Conservation (phyloP, 2,797 vertebrate species). For the Mareca strepera region DNA sequence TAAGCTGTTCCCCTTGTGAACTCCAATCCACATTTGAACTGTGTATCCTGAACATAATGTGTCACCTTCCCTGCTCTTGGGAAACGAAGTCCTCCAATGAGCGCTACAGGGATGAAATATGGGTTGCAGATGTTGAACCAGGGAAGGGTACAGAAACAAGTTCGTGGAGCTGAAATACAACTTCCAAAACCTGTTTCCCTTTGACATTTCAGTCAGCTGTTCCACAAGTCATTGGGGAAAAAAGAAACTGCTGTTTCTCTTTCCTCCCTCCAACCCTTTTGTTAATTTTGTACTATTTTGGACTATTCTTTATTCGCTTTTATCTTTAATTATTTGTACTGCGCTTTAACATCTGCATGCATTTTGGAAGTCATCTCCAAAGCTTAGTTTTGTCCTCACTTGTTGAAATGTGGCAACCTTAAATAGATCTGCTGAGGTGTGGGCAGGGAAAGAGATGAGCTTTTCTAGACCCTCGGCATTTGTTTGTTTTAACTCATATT, state of each 20-base stretch:
- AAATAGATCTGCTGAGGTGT: not conserved
- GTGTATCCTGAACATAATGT: not conserved
- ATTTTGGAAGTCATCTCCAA: slow-evolving; percentile 44
- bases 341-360: slow-evolving; percentile 56
- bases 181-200: slow-evolving; percentile 59
- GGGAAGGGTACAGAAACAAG: slow-evolving; percentile 51
- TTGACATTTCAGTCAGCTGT: slow-evolving; percentile 71
- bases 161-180: slow-evolving; percentile 22
- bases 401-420: not conserved
- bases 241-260: not conserved
- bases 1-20: not conserved
- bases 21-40: slow-evolving; percentile 30
- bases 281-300: slow-evolving; percentile 47
- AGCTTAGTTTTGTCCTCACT: not conserved
- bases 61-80: slow-evolving; percentile 55
- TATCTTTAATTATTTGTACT: slow-evolving; percentile 61
- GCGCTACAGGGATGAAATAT: slow-evolving; percentile 46
- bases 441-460: not conserved
- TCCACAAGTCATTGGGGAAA: slow-evolving; percentile 57
- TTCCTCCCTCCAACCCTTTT: not conserved
- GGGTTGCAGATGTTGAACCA: slow-evolving; percentile 65
- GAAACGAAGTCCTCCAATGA: slow-evolving; percentile 31
- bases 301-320: slow-evolving; percentile 50
- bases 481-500: not conserved
- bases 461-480: not conserved